These are phyloP conservation scores for Hyposoter dolosus DNA, from an alignment of 2,888 invertebrate genomes.

Conservation along the genomic window DNA sequence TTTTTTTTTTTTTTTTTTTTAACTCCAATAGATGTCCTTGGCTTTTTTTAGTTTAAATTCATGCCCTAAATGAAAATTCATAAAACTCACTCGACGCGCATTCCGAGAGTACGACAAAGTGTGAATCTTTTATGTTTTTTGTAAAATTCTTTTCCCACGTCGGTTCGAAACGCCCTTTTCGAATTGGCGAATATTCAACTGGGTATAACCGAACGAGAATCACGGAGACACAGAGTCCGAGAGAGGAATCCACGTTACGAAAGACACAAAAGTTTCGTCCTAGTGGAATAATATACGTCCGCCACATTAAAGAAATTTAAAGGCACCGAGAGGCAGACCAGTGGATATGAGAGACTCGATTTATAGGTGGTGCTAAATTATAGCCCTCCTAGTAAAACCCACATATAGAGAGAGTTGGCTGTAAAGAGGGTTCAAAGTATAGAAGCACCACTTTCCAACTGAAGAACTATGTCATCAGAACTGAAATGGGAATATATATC, in stretches of 20 bases:
- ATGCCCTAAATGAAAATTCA: background rate
- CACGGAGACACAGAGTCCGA: conserved; percentile 39
- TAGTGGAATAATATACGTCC: conserved; percentile 77
- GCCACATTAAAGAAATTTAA: conserved; percentile 81
- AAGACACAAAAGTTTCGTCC: conserved; percentile 73
- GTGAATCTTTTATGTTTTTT: background rate
- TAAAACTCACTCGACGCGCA: background rate
- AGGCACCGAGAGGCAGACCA: conserved; percentile 69
- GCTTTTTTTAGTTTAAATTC: background rate
- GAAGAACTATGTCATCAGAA: conserved; percentile 56
- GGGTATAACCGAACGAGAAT: conserved; percentile 34
- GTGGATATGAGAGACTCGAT: conserved; percentile 81
- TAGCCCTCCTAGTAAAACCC: conserved; percentile 67
- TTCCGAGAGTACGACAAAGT: background rate
- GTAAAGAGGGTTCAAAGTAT: conserved; percentile 20
- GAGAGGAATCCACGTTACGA: conserved; percentile 50
- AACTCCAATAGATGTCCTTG: background rate
- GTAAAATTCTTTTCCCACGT: background rate
- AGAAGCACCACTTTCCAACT: conserved; percentile 48
- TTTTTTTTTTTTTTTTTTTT: no score
- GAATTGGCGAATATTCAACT: conserved; percentile 52
- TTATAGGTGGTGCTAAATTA: conserved; percentile 76
- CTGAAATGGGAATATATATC: conserved; percentile 41
- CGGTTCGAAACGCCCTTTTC: conserved; percentile 30
- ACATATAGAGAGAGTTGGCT: conserved; percentile 2